phyloP scores from a whole-genome alignment of 2,888 invertebrate species.

The Drosophila paranaensis region DNA sequence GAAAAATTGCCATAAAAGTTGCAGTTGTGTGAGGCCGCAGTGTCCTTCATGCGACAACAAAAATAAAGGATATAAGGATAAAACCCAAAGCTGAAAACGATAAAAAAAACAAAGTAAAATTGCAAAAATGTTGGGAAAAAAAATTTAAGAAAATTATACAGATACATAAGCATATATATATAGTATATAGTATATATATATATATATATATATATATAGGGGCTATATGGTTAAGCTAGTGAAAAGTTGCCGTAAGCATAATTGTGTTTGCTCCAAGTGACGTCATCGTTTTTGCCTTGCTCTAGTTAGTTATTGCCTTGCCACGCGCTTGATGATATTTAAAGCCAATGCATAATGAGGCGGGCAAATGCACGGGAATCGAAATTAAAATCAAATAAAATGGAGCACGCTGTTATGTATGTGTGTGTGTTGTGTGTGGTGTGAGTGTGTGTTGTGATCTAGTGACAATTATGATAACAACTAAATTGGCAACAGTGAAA shows the following conservation, averaged over 20 bases:
- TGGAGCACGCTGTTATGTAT: constrained; percentile 27
- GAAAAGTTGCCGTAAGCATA: constrained; percentile 4
- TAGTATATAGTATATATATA: not conserved
- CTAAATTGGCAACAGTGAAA: constrained; percentile 63
- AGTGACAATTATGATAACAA: constrained; percentile 53
- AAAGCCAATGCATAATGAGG: constrained; percentile 17
- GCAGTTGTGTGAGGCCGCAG: constrained; percentile 42
- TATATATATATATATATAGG: not conserved
- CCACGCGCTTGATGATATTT: constrained; percentile 21
- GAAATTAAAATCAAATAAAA: constrained; percentile 41
- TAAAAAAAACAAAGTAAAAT: constrained; percentile 25
- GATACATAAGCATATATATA: not conserved
- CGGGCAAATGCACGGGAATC: constrained; percentile 30
- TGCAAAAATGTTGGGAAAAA: constrained; percentile 53
- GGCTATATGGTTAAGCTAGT: not conserved
- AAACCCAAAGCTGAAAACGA: constrained; percentile 14
- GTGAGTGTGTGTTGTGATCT: constrained; percentile 34
- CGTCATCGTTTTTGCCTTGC: constrained; percentile 41
- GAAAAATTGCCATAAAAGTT: constrained; percentile 7
- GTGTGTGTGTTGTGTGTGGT: constrained; percentile 2
- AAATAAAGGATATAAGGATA: not conserved
- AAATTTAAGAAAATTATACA: constrained; percentile 2
- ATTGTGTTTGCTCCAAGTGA: constrained; percentile 64
- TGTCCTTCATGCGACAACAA: constrained; percentile 66
- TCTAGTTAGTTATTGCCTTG: constrained; percentile 6